Base-by-base conservation (phyloP, 2,888 invertebrate genomes). In the Epinotia bilunana region DNA sequence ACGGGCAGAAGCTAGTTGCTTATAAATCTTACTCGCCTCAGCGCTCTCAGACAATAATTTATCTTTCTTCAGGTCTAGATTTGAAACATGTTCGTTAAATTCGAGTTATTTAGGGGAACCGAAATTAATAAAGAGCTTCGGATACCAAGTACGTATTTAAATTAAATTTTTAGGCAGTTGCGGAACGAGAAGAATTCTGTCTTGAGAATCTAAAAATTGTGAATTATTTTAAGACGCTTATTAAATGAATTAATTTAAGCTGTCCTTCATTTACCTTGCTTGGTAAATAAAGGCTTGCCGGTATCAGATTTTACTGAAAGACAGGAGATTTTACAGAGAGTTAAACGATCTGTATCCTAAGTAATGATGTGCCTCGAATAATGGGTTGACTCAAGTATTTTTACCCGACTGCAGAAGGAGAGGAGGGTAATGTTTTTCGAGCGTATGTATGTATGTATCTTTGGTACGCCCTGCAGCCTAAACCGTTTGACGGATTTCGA, bases 111-210 rank as follows among this genome's bases (percentile, higher is more conserved):
- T 43, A 39, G 20, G 6, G 57, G 33, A 68, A 57, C 2, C 20
- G 20, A 23, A 58, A 68, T 68, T 58, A 68, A 68, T 68, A 58
- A 68, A 68, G 57, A 43, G 13, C 16, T 23, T 7, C 39, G 68
- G 58, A 68, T 58, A 68, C 39, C 68, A 43, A 68, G 67, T 18
- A 53, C n/a, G 55, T 55, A 67, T 67, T 67, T 55, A 9, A 33
- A 61, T n/a, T 61, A 3, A 33, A 61, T 61, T 39, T 39, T 9
- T 33, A 33, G 28, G 61, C n/a, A 61, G 61, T 16, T 61, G n/a
- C 33, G n/a, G 33, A 61, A n/a, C n/a, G 28, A 33, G 33, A 28
- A 33, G 61, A 61, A 61, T 61, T 23, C 28, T 61, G 33, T 16
- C 7, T 13, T 7, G 16, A 33, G 9, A n/a, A 61, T 61, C 2